Evolutionary conservation across 2,797 vertebrate species (phyloP), one percentile per base, ranked within the genome.

Genomic region (Sardinella longiceps): DNA sequence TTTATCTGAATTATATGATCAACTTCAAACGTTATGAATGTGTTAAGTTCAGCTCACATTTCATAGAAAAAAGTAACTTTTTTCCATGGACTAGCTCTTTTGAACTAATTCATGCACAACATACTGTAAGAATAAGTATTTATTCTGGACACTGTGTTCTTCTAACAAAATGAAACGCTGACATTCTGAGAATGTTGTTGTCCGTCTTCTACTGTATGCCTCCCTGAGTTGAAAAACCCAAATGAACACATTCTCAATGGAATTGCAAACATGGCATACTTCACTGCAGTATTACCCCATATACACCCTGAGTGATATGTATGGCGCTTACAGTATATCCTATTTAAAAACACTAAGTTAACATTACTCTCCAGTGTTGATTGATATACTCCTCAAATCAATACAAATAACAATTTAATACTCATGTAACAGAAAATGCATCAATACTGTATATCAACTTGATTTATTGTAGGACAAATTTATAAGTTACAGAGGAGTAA

Each of bases 401-500:
- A 70, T 33, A 70, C 30, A 30, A 70, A 70, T 5, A 70, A 10
- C 28, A 5, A 37, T 12, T 37, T 25, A 60, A 37, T 37, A 18
- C 43, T 43, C 39, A 23, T 7, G 7, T 39, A 23, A 77, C 70
- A 77, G 39, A 77, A 39, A 43, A 77, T 43, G 39, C 70, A 39
- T 77, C 70, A 77, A 77, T 77, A 20, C 33, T 39, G 30, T 37
- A 77, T 77, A 20, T 77, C 70, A 77, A 77, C 37, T 77, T 77
- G 70, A 77, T 77, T 77, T 77, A 77, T 77, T 77, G 70, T 77
- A 77, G 37, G 70, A 77, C 70, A 77, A 77, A 77, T 77, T 43
- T 9, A 20, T 77, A 77, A 77, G 70, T 77, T 77, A 77, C 70
- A 77, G 70, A 77, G 23, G 70, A 43, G 70, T 77, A 77, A 77